Base-by-base conservation (phyloP, 2,888 invertebrate genomes). In the Hirtodrosophila cameraria region DNA sequence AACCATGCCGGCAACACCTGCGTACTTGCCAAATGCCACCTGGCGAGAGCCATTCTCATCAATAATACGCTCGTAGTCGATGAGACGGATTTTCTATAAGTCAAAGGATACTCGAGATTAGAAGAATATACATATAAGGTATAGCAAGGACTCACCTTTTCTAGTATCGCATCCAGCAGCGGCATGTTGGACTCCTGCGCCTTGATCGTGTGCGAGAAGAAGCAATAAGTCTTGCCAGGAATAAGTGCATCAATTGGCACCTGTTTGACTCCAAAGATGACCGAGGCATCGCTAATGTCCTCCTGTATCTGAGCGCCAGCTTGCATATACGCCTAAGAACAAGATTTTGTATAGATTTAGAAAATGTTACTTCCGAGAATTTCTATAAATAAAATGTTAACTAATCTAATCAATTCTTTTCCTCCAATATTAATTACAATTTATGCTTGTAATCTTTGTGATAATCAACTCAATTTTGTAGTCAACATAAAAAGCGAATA, bases 121-220 rank as follows among this genome's bases (percentile, higher is more conserved):
- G 2, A 13, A 9, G n/a, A 25, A 2, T 31, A 5, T 1, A 3
- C 11, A 18, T 25, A 2, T 23, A 7, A 6, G n/a, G n/a, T n/a
- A 3, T 8, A 2, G 12, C 1, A 2, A 12, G 0, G 2, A 12
- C 30, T 25, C 5, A 90, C 90, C 87, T 97, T 98, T 87, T 99
- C 98, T 49, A 99, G 91, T 68, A 99, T 95, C 3, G 98, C 97
- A 90, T 99, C 99, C 71, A 99, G 91, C 80, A 99, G 93, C 0
- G 97, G 95, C 99, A 99, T 99, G 90, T 99, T 99, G 31, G 95
- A 95, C 88, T 98, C 98, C 91, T 99, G 99, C 0, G 99, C 99
- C 91, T 99, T 99, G 83, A 99, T 99, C 0, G 99, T 99, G 90
- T 99, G 99, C 0, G 99, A 99, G 91, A 99, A 99, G 91, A 99